Evolutionary conservation across 2,888 invertebrate genomes (phyloP).

Genomic region (Sabatieria punctata): DNA sequence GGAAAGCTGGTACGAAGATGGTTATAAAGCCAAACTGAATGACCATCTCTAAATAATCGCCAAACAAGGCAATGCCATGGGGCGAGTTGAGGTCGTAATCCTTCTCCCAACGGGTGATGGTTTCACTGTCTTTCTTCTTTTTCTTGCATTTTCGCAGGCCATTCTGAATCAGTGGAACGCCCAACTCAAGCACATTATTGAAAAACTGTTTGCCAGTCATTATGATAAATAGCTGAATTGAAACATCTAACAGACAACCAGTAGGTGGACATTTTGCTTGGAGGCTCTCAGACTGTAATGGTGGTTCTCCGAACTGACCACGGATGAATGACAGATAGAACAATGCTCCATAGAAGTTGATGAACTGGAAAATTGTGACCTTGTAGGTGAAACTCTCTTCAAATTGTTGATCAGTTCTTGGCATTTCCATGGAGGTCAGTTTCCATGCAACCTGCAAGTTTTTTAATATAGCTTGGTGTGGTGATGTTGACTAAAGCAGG

Average conservation of each 20-base stretch:
- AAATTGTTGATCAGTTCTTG: slow-evolving; percentile 1
- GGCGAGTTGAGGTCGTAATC: slow-evolving; percentile 68
- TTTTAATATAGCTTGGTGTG: too few relatives aligned
- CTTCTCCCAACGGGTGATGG: slow-evolving; percentile 55
- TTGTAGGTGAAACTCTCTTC: slow-evolving; percentile 4
- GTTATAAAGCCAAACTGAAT: slow-evolving; percentile 91
- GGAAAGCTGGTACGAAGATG: slow-evolving; percentile 88
- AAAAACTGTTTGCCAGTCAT: slow-evolving; percentile 86
- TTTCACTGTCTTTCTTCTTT: slow-evolving; percentile 13
- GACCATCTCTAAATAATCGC: slow-evolving; percentile 86
- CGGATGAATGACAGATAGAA: slow-evolving; percentile 5
- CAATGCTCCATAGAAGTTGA: slow-evolving; percentile 7
- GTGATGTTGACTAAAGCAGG: too few relatives aligned
- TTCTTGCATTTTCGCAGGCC: not conserved
- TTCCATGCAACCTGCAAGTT: slow-evolving; percentile 2
- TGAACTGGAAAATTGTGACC: slow-evolving; percentile 1
- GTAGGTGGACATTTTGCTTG: slow-evolving; percentile 60
- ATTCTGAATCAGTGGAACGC: slow-evolving; percentile 47
- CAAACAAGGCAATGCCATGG: slow-evolving; percentile 45
- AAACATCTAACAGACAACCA: slow-evolving; percentile 72
- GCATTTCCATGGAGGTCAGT: slow-evolving; percentile 3
- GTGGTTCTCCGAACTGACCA: slow-evolving; percentile 1
- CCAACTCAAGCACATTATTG: slow-evolving; percentile 68
- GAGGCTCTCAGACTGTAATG: not conserved
- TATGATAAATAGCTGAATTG: slow-evolving; percentile 76